Base-by-base conservation (phyloP, 1,140 invertebrate species). In the Amyelois transitella region DNA sequence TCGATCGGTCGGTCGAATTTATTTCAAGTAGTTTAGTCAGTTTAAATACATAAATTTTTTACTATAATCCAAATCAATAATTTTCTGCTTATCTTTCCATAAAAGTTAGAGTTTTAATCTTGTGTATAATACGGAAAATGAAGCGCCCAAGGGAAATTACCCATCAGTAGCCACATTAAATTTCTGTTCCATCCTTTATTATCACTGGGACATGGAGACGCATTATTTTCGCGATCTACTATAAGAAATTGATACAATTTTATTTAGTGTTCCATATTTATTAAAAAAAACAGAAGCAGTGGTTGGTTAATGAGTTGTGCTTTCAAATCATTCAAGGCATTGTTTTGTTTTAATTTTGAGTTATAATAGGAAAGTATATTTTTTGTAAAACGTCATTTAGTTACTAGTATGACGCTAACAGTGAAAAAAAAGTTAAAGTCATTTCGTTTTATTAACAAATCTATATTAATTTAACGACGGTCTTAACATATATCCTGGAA, bases 131-230 rank as follows among this genome's bases (percentile, higher is more conserved):
- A 72, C 64, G 62, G 74, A 74, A 75, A 81, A 80, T 76, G 67
- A 75, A 73, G 71, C 63, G 60, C 73, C 65, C 72, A 52, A 45
- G 80, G 77, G 76, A 83, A 80, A 81, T 83, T 76, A 72, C 66
- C 67, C 69, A 81, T 78, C 74, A 75, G 64, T 63, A 64, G 64
- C 60, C 58, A 58, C 71, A 79, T 81, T 77, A 79, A 77, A 77
- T 70, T 48, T 69, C 69, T 64, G 49, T 63, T 66, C 59, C 66
- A 72, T 77, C 71, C 69, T 69, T 82, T 77, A 75, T 77, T 38
- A 38, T 12, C 12, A n/a, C 32, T 38, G 32, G 32, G 32, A 38
- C 32, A 14, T 6, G 2, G 32, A 38, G 32, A n/a, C 32, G 32
- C n/a, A 14, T 38, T 14, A 14, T 38, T 32, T 38, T 38, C 12